Conservation (phyloP, 2,113 vertebrate genomes). For the Noturus placidus region DNA sequence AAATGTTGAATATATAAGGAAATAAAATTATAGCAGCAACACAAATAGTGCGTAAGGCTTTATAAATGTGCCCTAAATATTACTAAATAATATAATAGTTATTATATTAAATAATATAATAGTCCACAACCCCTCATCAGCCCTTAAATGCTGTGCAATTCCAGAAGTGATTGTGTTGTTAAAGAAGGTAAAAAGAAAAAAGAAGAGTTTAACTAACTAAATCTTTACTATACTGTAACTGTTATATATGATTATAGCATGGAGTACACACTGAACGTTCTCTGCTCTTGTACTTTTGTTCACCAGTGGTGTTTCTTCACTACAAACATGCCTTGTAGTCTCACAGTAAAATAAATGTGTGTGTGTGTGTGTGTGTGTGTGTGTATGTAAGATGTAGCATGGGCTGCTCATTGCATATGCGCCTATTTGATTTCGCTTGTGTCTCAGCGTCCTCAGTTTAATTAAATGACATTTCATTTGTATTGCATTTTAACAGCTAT, state of each 20-base stretch:
- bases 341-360: constrained; percentile 13
- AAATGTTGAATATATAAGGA: neutral
- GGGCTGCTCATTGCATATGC: neutral
- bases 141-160: neutral
- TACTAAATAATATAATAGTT: too few relatives aligned
- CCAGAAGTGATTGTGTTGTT: neutral
- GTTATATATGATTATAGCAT: neutral
- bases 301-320: neutral
- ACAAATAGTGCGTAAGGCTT: neutral
- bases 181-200: neutral
- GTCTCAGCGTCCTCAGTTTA: neutral
- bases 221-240: too few relatives aligned
- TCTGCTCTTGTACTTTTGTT: neutral
- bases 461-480: neutral
- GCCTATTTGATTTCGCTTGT: neutral
- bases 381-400: neutral
- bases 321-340: constrained; percentile 28
- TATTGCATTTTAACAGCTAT: neutral
- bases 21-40: neutral
- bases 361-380: neutral
- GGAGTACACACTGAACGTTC: neutral
- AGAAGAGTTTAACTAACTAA: too few relatives aligned
- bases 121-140: neutral
- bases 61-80: neutral
- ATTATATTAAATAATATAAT: too few relatives aligned